phyloP scores from a whole-genome alignment of 2,797 vertebrate genomes.

The Chaunax sp. region DNA sequence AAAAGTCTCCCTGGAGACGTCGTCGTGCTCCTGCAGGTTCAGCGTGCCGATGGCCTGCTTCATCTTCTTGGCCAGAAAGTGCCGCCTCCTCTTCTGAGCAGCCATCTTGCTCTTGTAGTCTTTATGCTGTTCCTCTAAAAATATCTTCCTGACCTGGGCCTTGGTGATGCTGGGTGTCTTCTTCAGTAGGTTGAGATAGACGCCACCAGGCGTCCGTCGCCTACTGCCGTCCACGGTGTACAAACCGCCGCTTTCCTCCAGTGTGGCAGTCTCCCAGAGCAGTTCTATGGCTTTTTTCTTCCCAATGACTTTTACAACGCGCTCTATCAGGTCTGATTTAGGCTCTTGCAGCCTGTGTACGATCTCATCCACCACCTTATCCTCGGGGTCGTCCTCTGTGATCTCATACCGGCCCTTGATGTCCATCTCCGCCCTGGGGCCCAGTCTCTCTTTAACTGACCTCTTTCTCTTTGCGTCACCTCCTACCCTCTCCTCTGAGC shows the following conservation, averaged over 20 bases:
- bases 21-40: conserved; percentile 94
- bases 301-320: conserved; percentile 89
- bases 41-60: conserved; percentile 95
- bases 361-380: conserved; percentile 93
- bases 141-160: conserved; percentile 91
- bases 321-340: conserved; percentile 92
- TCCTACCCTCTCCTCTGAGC: conserved; percentile 72
- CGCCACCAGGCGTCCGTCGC: conserved; percentile 95
- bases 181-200: conserved; percentile 95
- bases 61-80: conserved; percentile 94
- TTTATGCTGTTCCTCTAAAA: conserved; percentile 89
- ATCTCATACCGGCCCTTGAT: conserved; percentile 91
- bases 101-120: conserved; percentile 92
- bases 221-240: conserved; percentile 94
- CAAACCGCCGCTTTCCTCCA: conserved; percentile 93
- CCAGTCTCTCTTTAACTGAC: conserved; percentile 87
- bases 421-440: conserved; percentile 90
- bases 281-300: conserved; percentile 92
- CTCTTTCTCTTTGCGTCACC: conserved; percentile 90
- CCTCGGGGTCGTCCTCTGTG: conserved; percentile 89
- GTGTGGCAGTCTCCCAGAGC: conserved; percentile 90
- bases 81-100: conserved; percentile 91
- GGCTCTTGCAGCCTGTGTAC: conserved; percentile 93
- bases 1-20: conserved; percentile 96
- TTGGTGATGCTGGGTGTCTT: conserved; percentile 91